A percentile compares a stretch with the other conserved stretches of the same genome.
Conservation (phyloP, 1,140 invertebrate species). For the Diplogasteroides magnus region DNA sequence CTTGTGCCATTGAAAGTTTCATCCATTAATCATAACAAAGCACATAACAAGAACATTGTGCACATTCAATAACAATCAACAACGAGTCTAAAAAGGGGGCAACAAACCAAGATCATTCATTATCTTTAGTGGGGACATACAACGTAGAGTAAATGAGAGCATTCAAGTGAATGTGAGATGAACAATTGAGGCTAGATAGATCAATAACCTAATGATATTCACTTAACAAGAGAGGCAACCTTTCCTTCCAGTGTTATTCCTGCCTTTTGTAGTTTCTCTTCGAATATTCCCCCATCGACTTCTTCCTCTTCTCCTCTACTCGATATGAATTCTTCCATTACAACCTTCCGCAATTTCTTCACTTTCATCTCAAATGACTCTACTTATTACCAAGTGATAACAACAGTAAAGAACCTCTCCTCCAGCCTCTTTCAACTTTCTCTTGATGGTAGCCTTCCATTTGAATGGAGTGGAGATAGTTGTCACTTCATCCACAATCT, state of each 20-base stretch:
- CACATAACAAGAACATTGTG: too few relatives aligned
- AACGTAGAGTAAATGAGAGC: too few relatives aligned
- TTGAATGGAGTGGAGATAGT: conserved; percentile 69
- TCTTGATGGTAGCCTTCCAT: conserved; percentile 6
- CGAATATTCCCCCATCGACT: not conserved
- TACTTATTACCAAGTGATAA: not conserved
- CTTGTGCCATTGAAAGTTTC: too few relatives aligned
- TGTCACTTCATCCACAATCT: conserved; percentile 86
- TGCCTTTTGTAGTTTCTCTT: not conserved
- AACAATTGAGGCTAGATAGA: too few relatives aligned
- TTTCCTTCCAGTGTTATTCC: not conserved
- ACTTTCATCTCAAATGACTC: not conserved
- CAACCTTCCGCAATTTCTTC: not conserved
- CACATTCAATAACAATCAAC: too few relatives aligned
- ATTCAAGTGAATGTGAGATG: too few relatives aligned
- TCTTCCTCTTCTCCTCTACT: not conserved
- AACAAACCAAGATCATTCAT: too few relatives aligned
- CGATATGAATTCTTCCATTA: not conserved
- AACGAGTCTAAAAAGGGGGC: too few relatives aligned
- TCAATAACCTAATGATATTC: too few relatives aligned
- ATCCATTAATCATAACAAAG: too few relatives aligned
- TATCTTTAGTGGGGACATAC: too few relatives aligned
- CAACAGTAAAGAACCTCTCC: conserved; percentile 77
- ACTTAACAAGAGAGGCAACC: not conserved
- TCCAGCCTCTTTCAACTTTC: conserved; percentile 69